Base-by-base conservation (phyloP, 2,888 invertebrate genomes). In the Cremastinae sp. region DNA sequence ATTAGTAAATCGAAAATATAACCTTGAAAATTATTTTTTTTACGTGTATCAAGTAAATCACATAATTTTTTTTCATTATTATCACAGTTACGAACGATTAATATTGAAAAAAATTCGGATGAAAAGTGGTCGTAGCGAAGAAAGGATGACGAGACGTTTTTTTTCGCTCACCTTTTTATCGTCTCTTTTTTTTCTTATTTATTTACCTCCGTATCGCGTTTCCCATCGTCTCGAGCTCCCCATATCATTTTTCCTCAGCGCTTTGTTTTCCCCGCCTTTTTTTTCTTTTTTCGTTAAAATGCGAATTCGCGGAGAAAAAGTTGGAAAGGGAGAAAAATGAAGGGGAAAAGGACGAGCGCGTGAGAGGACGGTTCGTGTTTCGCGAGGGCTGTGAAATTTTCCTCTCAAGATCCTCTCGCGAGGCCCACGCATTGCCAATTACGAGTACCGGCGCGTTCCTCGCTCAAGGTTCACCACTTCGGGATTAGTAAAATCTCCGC, bases 301-400 rank as follows among this genome's bases (percentile, higher is more conserved):
- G 41, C 43, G 47, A 10, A 12, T 41, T 37, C 39, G 12, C 14
- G 28, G 45, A 4, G 14, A 12, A 35, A 35, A n/a, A 35, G 12
- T 14, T 8, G 35, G 28, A 8, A 8, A 35, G 35, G 7, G 18
- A 12, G n/a, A 5, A 35, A 43, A 39, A 59, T 1, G 47, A 22
- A 4, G 35, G 14, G 41, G 43, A 45, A 70, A 39, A 39, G 37
- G 14, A n/a, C 55, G 28, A 28, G 28, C 53, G 14, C 51, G 37
- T 45, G 56, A 58, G 18, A 51, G 28, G 37, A 47, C 14, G 43
- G 43, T 43, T 71, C 66, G 61, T 49, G 47, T 55, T 61, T 72
- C 71, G 61, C 49, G 66, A 49, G 49, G 51, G 71, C 61, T 56
- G 66, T n/a, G n/a, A n/a, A n/a, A n/a, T 61, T 61, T 72, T 75